Percentiles rank a stretch among this genome's conserved stretches.
Evolutionary conservation across 1,140 invertebrate species (phyloP).

Genomic region (Calliphora vicina): DNA sequence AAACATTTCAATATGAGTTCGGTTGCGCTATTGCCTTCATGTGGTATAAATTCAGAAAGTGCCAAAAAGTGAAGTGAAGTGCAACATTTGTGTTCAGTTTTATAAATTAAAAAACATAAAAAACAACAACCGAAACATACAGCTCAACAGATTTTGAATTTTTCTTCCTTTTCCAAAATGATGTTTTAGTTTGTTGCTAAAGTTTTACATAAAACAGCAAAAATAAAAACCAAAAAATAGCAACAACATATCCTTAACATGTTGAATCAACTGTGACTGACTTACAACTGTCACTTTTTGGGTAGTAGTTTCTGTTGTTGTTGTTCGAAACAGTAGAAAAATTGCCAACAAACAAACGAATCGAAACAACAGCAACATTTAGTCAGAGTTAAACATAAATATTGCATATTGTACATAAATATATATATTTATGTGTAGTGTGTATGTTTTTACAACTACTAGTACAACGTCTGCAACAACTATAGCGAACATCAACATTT

Average conservation of each 20-base stretch:
- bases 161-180: background rate
- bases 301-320: background rate
- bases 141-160: background rate
- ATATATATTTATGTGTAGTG: background rate
- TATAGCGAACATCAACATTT: background rate
- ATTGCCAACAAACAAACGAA: background rate
- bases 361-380: background rate
- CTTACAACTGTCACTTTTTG: constrained; percentile 13
- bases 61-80: background rate
- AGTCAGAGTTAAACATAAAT: background rate
- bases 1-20: too few relatives aligned
- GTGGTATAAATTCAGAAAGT: background rate
- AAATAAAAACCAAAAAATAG: background rate
- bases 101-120: background rate
- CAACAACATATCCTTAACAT: background rate
- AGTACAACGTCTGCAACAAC: background rate
- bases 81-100: background rate
- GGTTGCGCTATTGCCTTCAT: background rate
- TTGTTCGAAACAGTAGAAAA: background rate
- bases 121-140: background rate
- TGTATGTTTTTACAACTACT: background rate
- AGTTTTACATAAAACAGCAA: background rate
- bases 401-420: background rate
- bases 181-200: background rate
- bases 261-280: constrained; percentile 12